phyloP scores from a whole-genome alignment of 2,888 invertebrate species.

The Oxytorus armatus region DNA sequence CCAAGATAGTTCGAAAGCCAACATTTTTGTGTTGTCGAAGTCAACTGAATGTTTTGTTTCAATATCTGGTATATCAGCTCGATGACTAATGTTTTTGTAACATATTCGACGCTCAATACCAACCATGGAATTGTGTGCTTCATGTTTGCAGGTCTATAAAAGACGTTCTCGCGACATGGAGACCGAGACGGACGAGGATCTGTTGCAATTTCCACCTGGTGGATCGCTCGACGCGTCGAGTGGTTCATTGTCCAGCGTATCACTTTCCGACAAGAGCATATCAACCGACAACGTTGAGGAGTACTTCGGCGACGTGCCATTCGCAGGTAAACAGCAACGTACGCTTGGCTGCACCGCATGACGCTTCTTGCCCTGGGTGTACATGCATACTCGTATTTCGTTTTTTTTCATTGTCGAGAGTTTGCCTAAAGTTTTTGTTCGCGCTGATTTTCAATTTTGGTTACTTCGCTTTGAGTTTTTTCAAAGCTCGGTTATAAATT shows the following conservation, averaged over 20 bases:
- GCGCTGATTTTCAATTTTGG: slow-evolving; percentile 12
- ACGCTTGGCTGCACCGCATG: slow-evolving; percentile 85
- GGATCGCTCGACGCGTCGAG: slow-evolving; percentile 87
- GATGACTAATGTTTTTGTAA: no score
- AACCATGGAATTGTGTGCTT: slow-evolving; percentile 33
- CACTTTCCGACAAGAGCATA: slow-evolving; percentile 90
- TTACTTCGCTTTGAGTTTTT: neutral
- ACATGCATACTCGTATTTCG: slow-evolving; percentile 82
- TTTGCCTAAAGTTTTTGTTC: slow-evolving; percentile 73
- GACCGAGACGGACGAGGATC: slow-evolving; percentile 90
- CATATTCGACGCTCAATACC: neutral
- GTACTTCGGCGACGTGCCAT: slow-evolving; percentile 93
- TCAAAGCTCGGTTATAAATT: neutral
- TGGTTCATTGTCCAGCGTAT: slow-evolving; percentile 91
- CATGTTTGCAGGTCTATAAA: slow-evolving; percentile 90
- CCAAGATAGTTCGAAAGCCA: no score
- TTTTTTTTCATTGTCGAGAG: slow-evolving; percentile 78
- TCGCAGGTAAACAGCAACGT: slow-evolving; percentile 90
- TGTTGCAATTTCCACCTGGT: slow-evolving; percentile 85
- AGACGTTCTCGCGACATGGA: slow-evolving; percentile 93
- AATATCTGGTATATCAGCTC: no score
- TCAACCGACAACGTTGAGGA: slow-evolving; percentile 94
- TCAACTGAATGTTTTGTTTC: no score
- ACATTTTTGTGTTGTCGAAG: no score
- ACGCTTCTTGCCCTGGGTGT: slow-evolving; percentile 83